Base-by-base conservation (phyloP, 2,888 invertebrate species). In the Rosalia funebris region DNA sequence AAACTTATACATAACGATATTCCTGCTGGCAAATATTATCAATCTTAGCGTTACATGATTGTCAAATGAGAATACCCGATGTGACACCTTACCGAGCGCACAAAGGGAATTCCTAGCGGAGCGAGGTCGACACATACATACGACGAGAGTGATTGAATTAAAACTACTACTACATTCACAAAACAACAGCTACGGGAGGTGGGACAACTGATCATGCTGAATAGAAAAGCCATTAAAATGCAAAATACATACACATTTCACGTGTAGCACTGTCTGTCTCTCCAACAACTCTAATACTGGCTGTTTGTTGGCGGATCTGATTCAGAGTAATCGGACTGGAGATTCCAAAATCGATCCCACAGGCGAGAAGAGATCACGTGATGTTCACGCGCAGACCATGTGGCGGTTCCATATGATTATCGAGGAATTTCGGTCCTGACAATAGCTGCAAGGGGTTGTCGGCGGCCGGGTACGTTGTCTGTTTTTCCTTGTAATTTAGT, bases 191-290 rank as follows among this genome's bases (percentile, higher is more conserved):
- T n/a, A n/a, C n/a, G n/a, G n/a, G n/a, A n/a, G n/a, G n/a, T n/a
- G n/a, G 19, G 19, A 25, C 25, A 25, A 36, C 12, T 31, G 46
- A 34, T 34, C 48, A 57, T 57, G 57, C 46, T 47, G 46, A 44
- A 54, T 16, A 54, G 41, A 39, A 20, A 34, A 55, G 14, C 14
- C 48, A 20, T 42, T 47, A 54, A 55, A 32, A 36, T 14, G 42
- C 47, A 47, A 15, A 52, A 71, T 77, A 77, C 77, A 58, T 77
- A 77, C 77, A 73, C 77, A 77, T 77, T 69, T 77, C 77, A 76
- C 75, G 75, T 71, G 74, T 63, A 69, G 69, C 66, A 71, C 72
- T 71, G 60, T 15, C 57, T 34, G 34, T 61, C 47, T 36, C 32
- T 32, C 47, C 44, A 57, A 66, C 61, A 56, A 62, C 56, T 60